phyloP scores from a whole-genome alignment of 1,140 invertebrate genomes.

The Camponotus pennsylvanicus region DNA sequence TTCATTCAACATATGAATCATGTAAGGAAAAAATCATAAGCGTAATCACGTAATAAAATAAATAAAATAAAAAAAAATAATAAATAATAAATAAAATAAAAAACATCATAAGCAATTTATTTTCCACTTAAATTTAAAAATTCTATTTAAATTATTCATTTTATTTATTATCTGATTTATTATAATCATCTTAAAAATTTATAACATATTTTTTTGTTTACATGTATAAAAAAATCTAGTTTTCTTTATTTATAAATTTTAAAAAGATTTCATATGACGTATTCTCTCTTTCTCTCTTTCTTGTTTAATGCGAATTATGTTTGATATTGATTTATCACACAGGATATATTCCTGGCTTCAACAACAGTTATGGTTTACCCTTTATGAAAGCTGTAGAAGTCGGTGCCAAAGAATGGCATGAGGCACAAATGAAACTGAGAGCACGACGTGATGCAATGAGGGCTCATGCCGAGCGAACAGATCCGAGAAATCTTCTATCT shows the following conservation, averaged over 20 bases:
- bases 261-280: background rate
- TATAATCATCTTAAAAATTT: background rate
- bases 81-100: too few species aligned
- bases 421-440: slow-evolving; percentile 87
- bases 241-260: background rate
- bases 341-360: slow-evolving; percentile 89
- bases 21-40: background rate
- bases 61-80: too few species aligned
- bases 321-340: slow-evolving; percentile 54
- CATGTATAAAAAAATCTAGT: background rate
- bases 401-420: slow-evolving; percentile 89
- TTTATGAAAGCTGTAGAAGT: slow-evolving; percentile 90
- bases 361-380: slow-evolving; percentile 89
- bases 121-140: too few species aligned
- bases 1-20: background rate
- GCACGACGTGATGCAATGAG: slow-evolving; percentile 82
- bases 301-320: background rate
- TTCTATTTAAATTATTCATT: too few species aligned
- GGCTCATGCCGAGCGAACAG: slow-evolving; percentile 84
- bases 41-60: background rate
- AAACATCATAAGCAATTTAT: too few species aligned
- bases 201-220: background rate
- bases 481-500: slow-evolving; percentile 79
- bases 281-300: background rate
- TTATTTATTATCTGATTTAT: too few species aligned